Evolutionary conservation across 2,888 invertebrate genomes (phyloP), one percentile per base, ranked within the genome.

Genomic region (Sinopyrophorus schimmeli): DNA sequence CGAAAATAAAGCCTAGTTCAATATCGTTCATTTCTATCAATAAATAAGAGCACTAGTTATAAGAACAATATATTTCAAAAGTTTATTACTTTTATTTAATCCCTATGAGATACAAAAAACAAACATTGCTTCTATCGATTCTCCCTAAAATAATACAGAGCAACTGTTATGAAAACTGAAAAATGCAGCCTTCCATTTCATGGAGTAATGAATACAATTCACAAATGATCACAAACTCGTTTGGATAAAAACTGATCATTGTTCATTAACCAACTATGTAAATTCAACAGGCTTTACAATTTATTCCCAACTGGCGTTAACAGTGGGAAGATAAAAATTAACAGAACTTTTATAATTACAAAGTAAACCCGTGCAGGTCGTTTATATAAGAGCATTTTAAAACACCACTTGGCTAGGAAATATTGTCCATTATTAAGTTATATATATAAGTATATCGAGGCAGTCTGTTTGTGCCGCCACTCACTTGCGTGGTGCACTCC

Each of bases 21-120:
- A n/a, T n/a, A n/a, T n/a, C n/a, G n/a, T n/a, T n/a, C n/a, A n/a
- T n/a, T n/a, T n/a, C n/a, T n/a, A n/a, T 14, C 16, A 32, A 11
- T n/a, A 32, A 32, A 17, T 32, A 32, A 17, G 18, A 32, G 18
- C 16, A 16, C 18, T 16, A 17, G 18, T 18, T 32, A n/a, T n/a
- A n/a, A n/a, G n/a, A n/a, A n/a, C n/a, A n/a, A n/a, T n/a, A n/a
- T n/a, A n/a, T 49, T 43, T 49, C 26, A 49, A 49, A 49, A 49
- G 49, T 43, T 49, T 49, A 49, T 49, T 49, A 49, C 23, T 49
- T 49, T 49, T 49, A 43, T 49, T n/a, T 49, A 49, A 43, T 43
- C 43, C 49, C 79, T 79, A 79, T 77, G 74, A 78, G 77, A 78
- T 79, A 79, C 76, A 80, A 80, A 80, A 79, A 80, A 79, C 76